A percentile compares a stretch with the other conserved stretches of the same genome.
Conservation (phyloP, 2,113 vertebrate species). For the Myotis davidii region DNA sequence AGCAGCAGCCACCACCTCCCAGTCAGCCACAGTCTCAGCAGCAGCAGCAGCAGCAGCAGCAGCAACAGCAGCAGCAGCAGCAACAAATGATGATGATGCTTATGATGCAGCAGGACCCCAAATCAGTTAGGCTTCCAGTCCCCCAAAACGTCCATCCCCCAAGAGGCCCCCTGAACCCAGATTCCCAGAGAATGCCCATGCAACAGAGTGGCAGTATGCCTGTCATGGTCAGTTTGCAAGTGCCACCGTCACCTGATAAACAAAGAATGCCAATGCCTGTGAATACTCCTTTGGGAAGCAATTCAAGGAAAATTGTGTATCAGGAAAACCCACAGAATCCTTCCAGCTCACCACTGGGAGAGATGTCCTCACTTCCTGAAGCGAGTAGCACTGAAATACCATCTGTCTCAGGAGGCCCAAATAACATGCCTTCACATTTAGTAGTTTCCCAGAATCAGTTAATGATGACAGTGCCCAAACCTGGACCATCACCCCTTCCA, state of each 20-base stretch:
- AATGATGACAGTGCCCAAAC: slow-evolving; percentile 91
- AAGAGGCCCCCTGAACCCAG: slow-evolving; percentile 89
- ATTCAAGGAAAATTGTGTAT: slow-evolving; percentile 93
- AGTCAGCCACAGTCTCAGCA: slow-evolving; percentile 86
- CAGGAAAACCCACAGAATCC: slow-evolving; percentile 91
- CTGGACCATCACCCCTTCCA: slow-evolving; percentile 90
- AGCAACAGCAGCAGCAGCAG: slow-evolving; percentile 89
- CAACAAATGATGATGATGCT: slow-evolving; percentile 98
- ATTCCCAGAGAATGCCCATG: slow-evolving; percentile 92
- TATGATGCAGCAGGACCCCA: slow-evolving; percentile 96
- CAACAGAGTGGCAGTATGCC: slow-evolving; percentile 92
- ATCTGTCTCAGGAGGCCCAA: slow-evolving; percentile 83
- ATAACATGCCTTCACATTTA: slow-evolving; percentile 92
- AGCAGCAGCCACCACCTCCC: slow-evolving; percentile 84
- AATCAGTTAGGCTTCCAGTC: slow-evolving; percentile 90
- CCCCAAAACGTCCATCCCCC: slow-evolving; percentile 91
- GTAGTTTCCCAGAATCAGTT: slow-evolving; percentile 91
- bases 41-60: slow-evolving; percentile 84
- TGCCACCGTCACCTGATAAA: slow-evolving; percentile 96
- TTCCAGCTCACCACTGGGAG: slow-evolving; percentile 89
- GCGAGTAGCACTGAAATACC: slow-evolving; percentile 83
- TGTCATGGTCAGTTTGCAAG: slow-evolving; percentile 96
- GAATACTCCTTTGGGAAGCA: slow-evolving; percentile 88
- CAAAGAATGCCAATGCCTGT: slow-evolving; percentile 92
- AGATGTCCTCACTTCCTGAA: slow-evolving; percentile 86